Percentiles rank a stretch among this genome's conserved stretches.
Conservation (phyloP, 2,888 invertebrate species). For the Neoaliturus tenellus region DNA sequence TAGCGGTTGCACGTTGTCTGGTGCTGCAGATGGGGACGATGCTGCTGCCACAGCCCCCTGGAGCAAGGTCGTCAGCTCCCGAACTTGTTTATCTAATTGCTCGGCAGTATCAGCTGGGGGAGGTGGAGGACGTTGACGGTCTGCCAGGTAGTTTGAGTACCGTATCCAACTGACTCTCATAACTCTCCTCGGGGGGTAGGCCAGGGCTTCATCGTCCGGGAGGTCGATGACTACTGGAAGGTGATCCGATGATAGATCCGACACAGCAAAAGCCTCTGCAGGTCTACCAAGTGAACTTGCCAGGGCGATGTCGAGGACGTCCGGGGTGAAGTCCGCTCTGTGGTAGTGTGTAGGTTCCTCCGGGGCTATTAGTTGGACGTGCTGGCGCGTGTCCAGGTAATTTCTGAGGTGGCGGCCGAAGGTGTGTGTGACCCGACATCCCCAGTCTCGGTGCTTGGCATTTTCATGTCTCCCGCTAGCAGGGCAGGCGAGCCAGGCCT, state of each 20-base stretch:
- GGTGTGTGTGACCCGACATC: not conserved
- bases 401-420: not conserved
- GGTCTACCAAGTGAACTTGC: not conserved
- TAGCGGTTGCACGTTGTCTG: not conserved
- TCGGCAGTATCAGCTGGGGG: not conserved
- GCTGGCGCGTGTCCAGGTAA: not conserved
- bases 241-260: slow-evolving; percentile 54
- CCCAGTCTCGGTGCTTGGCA: slow-evolving; percentile 47
- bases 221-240: slow-evolving; percentile 9
- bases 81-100: not conserved
- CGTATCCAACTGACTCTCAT: not conserved
- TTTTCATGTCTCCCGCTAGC: slow-evolving; percentile 32
- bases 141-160: not conserved
- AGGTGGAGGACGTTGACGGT: not conserved
- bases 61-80: not conserved
- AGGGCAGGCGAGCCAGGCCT: not conserved
- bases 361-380: not conserved
- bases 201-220: not conserved
- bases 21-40: not conserved
- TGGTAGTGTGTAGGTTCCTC: slow-evolving; percentile 26
- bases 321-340: not conserved
- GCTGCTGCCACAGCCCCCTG: not conserved
- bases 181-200: not conserved
- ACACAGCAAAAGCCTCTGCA: not conserved
- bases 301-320: slow-evolving; percentile 14